Evolutionary conservation across 2,888 invertebrate species (phyloP).

Genomic region (Andrena chrysosceles): DNA sequence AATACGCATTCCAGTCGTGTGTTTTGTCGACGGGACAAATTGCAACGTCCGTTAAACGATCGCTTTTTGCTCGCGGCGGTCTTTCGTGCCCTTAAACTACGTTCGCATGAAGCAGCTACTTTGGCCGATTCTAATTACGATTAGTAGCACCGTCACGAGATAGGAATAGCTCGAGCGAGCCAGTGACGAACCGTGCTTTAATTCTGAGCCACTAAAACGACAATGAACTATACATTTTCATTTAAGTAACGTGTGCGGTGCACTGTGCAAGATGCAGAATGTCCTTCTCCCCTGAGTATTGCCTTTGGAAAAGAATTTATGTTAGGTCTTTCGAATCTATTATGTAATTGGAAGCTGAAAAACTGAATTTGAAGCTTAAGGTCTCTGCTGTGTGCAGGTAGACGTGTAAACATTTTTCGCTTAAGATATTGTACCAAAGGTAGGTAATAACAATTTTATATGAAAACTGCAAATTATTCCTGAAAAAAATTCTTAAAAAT

Average conservation of each 20-base stretch:
- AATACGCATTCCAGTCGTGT: slow-evolving; percentile 81
- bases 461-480: no score
- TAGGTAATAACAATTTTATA: no score
- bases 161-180: slow-evolving; percentile 7
- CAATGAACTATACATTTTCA: neutral
- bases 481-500: no score
- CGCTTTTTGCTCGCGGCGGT: slow-evolving; percentile 76
- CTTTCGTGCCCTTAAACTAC: slow-evolving; percentile 64
- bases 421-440: no score
- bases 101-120: slow-evolving; percentile 51
- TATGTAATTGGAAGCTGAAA: neutral
- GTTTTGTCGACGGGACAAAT: slow-evolving; percentile 83
- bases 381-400: neutral
- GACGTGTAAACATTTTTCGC: no score
- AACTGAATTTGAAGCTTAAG: neutral
- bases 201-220: neutral
- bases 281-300: neutral
- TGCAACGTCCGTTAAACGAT: slow-evolving; percentile 83
- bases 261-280: neutral
- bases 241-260: neutral
- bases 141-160: slow-evolving; percentile 21
- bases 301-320: neutral
- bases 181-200: slow-evolving; percentile 2
- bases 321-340: neutral
- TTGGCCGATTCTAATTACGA: slow-evolving; percentile 41